Evolutionary conservation across 2,113 vertebrate species (phyloP).

Genomic region (Oryzias javanicus): DNA sequence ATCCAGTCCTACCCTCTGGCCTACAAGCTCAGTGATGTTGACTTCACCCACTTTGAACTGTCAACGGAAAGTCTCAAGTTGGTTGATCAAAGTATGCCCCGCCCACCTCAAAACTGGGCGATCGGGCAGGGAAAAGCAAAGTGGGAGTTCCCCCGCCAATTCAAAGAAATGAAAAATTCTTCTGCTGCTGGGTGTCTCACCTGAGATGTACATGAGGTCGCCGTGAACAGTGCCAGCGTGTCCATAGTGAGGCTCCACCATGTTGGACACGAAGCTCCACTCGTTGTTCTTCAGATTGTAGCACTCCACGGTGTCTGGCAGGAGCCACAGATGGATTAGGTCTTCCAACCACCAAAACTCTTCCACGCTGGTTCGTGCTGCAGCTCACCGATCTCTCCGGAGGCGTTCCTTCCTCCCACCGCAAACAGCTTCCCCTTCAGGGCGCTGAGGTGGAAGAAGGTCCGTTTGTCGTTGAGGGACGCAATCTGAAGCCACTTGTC

Average conservation of each 20-base stretch:
- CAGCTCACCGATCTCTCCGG: constrained; percentile 78
- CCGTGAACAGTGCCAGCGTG: constrained; percentile 81
- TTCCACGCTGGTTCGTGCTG: not conserved
- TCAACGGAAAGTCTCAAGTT: too few relatives aligned
- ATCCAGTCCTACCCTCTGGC: too few relatives aligned
- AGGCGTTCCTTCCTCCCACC: constrained; percentile 77
- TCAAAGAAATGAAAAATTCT: too few relatives aligned
- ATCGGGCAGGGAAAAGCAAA: too few relatives aligned
- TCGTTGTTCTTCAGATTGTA: constrained; percentile 80
- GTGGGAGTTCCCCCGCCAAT: too few relatives aligned
- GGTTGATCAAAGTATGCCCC: too few relatives aligned
- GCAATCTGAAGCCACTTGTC: constrained; percentile 80
- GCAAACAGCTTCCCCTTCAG: constrained; percentile 78
- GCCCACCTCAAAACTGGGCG: too few relatives aligned
- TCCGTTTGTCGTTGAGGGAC: constrained; percentile 81
- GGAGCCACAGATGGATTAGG: not conserved
- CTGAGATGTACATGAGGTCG: constrained; percentile 81
- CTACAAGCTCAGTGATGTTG: too few relatives aligned
- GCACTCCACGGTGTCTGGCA: constrained; percentile 77
- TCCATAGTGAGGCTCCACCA: constrained; percentile 81
- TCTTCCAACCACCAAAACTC: not conserved
- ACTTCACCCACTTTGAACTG: too few relatives aligned
- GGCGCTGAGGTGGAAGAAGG: constrained; percentile 82
- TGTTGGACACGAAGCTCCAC: constrained; percentile 76
- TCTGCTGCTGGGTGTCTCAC: too few relatives aligned